Percentiles rank a stretch among this genome's conserved stretches.
These are phyloP conservation scores for Actinia tenebrosa DNA, from an alignment of 64 coral and sea anemone genomes.

Conservation along the genomic window DNA sequence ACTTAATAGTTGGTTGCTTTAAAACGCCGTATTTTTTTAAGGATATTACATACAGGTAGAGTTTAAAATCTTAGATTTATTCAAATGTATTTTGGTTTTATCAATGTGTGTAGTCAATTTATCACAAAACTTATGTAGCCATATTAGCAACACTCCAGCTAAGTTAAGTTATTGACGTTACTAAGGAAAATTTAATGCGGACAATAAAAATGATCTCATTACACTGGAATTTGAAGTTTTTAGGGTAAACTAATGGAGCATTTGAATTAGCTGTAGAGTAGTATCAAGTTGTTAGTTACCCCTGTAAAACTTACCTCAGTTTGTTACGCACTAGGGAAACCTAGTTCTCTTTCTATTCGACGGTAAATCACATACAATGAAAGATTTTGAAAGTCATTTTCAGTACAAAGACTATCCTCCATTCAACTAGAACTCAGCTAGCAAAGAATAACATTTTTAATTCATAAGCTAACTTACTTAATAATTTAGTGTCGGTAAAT, in stretches of 20 bases:
- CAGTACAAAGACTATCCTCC: background rate
- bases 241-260: background rate
- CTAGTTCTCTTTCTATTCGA: background rate
- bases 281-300: background rate
- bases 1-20: too few relatives aligned
- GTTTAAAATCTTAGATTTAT: too few relatives aligned
- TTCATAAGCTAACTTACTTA: background rate
- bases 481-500: background rate
- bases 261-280: background rate
- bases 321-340: too few relatives aligned
- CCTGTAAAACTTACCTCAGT: background rate
- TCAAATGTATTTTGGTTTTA: too few relatives aligned
- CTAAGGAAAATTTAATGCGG: background rate
- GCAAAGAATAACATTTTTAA: slow-evolving; percentile 9
- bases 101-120: too few relatives aligned
- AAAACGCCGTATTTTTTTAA: too few relatives aligned
- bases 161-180: too few relatives aligned
- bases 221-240: background rate
- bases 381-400: background rate
- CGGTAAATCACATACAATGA: background rate
- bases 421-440: background rate
- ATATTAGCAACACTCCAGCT: too few relatives aligned
- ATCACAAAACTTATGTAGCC: too few relatives aligned
- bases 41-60: too few relatives aligned
- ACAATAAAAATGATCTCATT: background rate